Evolutionary conservation across 2,797 vertebrate species (phyloP).

Genomic region (Pangasius sanitwongsei): DNA sequence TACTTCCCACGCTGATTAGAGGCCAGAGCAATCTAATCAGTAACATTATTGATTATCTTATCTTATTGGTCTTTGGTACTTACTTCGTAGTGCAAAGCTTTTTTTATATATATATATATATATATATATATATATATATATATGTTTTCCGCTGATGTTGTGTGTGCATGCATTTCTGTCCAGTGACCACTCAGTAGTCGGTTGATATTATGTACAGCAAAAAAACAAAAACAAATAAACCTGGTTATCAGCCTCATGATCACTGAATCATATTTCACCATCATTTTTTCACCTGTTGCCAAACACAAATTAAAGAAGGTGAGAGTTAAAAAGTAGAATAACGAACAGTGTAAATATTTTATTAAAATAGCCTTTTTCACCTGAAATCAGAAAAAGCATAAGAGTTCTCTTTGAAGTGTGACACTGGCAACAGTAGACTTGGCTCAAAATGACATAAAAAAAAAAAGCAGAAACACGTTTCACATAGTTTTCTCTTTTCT

Average conservation of each 20-base stretch:
- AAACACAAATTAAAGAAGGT: neutral
- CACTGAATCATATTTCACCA: neutral
- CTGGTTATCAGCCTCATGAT: neutral
- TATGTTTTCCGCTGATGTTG: neutral
- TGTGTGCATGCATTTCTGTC: neutral
- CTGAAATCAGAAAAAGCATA: conserved; percentile 65
- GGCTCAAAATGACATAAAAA: conserved; percentile 43
- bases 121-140: too few relatives aligned
- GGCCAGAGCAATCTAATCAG: neutral
- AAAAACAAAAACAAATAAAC: neutral
- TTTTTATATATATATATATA: too few relatives aligned
- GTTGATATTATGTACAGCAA: neutral
- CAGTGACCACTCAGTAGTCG: neutral
- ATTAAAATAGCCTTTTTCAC: conserved; percentile 94
- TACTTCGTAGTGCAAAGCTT: neutral
- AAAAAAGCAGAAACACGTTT: conserved; percentile 41
- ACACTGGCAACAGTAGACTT: conserved; percentile 54
- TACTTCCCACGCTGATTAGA: neutral
- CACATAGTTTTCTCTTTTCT: conserved; percentile 14
- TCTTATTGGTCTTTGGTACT: too few relatives aligned
- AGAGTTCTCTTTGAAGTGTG: conserved; percentile 62
- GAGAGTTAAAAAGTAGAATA: neutral
- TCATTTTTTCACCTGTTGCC: neutral
- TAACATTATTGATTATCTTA: neutral
- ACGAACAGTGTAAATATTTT: conserved; percentile 83